Conservation (phyloP, 2,888 invertebrate genomes). For the Parapristionchus giblindavisi region DNA sequence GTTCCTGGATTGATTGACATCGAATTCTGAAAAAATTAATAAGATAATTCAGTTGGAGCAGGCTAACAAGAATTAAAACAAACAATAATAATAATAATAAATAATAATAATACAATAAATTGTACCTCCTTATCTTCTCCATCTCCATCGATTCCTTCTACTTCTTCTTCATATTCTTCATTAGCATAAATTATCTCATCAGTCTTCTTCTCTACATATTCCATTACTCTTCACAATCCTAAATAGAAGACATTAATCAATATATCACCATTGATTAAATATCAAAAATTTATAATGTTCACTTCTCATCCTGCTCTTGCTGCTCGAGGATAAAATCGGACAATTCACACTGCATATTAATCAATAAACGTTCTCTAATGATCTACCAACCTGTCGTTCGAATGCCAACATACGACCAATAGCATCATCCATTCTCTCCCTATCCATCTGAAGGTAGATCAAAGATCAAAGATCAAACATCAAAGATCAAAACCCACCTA, state of each 20-base stretch:
- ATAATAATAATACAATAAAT: no score
- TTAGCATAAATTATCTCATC: no score
- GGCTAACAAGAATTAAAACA: not conserved
- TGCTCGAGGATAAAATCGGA: slow-evolving; percentile 9
- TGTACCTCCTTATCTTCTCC: slow-evolving; percentile 23
- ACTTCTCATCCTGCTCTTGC: not conserved
- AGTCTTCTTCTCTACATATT: no score
- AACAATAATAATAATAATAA: not conserved
- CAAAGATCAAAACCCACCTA: not conserved
- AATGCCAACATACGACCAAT: slow-evolving; percentile 9
- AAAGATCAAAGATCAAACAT: not conserved
- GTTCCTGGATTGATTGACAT: not conserved
- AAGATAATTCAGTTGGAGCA: not conserved
- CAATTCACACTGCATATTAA: not conserved
- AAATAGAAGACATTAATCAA: not conserved
- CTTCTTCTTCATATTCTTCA: no score
- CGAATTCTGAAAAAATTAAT: slow-evolving; percentile 6
- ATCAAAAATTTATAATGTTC: not conserved
- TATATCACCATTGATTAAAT: not conserved
- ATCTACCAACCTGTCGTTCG: no score
- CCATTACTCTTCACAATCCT: not conserved
- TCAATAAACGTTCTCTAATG: no score
- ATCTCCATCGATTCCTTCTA: not conserved
- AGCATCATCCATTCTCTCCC: not conserved
- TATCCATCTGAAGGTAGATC: not conserved